Conservation (phyloP, 2,888 invertebrate species). For the Pammene aurita region DNA sequence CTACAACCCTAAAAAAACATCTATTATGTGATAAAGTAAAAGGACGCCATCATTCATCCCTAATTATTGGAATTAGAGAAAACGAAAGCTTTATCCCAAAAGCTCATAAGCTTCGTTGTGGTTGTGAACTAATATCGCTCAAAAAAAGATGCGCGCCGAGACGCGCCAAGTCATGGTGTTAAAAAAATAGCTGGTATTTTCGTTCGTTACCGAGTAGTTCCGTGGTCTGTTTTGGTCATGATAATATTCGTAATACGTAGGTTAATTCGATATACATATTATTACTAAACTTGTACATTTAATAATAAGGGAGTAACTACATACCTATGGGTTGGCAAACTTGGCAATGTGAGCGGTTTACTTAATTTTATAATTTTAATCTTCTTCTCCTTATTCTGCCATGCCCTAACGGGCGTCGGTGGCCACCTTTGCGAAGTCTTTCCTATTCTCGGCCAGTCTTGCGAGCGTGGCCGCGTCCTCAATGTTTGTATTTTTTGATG, state of each 20-base stretch:
- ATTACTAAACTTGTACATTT: too few species aligned
- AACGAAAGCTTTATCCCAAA: constrained; percentile 54
- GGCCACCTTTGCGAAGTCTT: too few species aligned
- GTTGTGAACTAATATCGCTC: constrained; percentile 43
- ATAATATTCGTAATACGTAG: neutral
- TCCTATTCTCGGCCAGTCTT: too few species aligned
- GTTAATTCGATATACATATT: too few species aligned
- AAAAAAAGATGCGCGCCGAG: constrained; percentile 50
- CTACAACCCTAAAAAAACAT: constrained; percentile 25
- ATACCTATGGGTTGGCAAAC: too few species aligned
- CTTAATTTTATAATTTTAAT: too few species aligned
- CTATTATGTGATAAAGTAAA: constrained; percentile 47
- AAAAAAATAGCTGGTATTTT: constrained; percentile 51
- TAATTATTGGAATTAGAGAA: constrained; percentile 57
- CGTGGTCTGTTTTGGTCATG: neutral
- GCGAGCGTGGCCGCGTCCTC: too few species aligned
- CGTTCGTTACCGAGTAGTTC: constrained; percentile 17
- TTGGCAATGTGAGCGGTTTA: too few species aligned
- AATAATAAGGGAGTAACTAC: too few species aligned
- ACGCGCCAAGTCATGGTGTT: constrained; percentile 53
- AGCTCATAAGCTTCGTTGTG: constrained; percentile 45
- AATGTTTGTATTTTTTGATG: too few species aligned
- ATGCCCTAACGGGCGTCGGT: too few species aligned
- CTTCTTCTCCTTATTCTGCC: too few species aligned
- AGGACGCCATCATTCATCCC: constrained; percentile 51